Percentiles rank a stretch among this genome's conserved stretches.
phyloP scores from a whole-genome alignment of 2,888 invertebrate genomes.

The Beris morrisii region DNA sequence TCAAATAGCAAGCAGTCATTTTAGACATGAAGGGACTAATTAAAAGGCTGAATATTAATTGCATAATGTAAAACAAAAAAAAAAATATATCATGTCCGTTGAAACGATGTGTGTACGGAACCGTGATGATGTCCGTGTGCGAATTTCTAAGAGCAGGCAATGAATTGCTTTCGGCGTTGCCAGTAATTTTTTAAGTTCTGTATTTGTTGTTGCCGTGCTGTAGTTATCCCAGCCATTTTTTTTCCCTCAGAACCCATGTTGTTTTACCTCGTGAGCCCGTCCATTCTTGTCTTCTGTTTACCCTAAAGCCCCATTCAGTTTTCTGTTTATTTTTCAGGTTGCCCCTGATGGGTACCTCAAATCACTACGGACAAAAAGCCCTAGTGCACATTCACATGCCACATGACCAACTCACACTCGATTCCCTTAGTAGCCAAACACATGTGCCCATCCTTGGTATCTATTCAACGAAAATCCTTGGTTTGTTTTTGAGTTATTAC shows the following conservation, averaged over 20 bases:
- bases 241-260: too few relatives aligned
- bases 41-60: constrained; percentile 40
- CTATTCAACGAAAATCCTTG: constrained; percentile 34
- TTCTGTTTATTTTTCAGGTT: constrained; percentile 31
- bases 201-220: constrained; percentile 9
- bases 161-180: constrained; percentile 37
- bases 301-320: constrained; percentile 29
- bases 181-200: constrained; percentile 38
- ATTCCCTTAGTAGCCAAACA: neutral
- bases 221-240: too few relatives aligned
- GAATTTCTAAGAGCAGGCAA: constrained; percentile 33
- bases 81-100: constrained; percentile 35
- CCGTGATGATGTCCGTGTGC: constrained; percentile 17
- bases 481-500: constrained; percentile 40
- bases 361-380: constrained; percentile 12
- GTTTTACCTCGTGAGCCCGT: constrained; percentile 12
- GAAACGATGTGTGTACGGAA: constrained; percentile 12
- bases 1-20: constrained; percentile 37
- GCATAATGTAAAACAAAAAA: constrained; percentile 36
- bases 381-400: neutral
- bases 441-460: constrained; percentile 7
- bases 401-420: constrained; percentile 18
- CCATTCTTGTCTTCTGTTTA: constrained; percentile 16
- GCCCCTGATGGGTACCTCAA: constrained; percentile 31
- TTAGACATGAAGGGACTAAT: constrained; percentile 40